Base-by-base conservation (phyloP, 2,797 vertebrate species). In the Glyptemys insculpta region DNA sequence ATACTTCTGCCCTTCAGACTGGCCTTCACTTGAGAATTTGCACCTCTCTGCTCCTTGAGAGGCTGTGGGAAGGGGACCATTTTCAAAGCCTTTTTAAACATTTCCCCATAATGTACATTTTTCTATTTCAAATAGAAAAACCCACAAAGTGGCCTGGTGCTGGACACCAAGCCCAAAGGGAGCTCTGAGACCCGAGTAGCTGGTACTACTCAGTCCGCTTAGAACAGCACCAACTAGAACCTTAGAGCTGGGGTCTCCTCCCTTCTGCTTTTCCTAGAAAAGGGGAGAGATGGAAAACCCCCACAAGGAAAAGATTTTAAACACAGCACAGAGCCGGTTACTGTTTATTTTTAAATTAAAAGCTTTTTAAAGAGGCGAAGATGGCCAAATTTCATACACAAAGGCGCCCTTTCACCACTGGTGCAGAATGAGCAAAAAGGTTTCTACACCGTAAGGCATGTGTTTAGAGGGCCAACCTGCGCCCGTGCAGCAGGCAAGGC, bases 381-480 rank as follows among this genome's bases (percentile, higher is more conserved):
- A 99, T 99, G 99, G 99, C 99, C 99, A 99, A 99, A 99, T 99
- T 99, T 99, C 99, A 98, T 98, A 97, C 98, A 98, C 98, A 97
- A 99, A 23, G 23, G 98, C 99, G 50, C 99, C 99, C 99, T 99
- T 99, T 99, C 99, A 99, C 99, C 99, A 99, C 99, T 99, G 99
- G 99, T 99, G 99, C 99, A 99, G 99, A 99, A 99, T 99, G 99
- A 99, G 99, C 98, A 98, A 99, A 99, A 99, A 99, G 99, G 99
- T 99, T 99, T 99, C 99, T 97, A 97, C 98, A 98, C 98, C 96
- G 89, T 95, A 94, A 86, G 98, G 97, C 93, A 97, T 96, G 98
- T 93, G 97, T 96, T 97, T 90, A 98, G 97, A 96, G 97, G 96
- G 98, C 98, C 98, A 79, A 56, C 97, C 95, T 86, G 65, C 91